phyloP scores from a whole-genome alignment of 2,113 vertebrate genomes.

The Diadophis punctatus region DNA sequence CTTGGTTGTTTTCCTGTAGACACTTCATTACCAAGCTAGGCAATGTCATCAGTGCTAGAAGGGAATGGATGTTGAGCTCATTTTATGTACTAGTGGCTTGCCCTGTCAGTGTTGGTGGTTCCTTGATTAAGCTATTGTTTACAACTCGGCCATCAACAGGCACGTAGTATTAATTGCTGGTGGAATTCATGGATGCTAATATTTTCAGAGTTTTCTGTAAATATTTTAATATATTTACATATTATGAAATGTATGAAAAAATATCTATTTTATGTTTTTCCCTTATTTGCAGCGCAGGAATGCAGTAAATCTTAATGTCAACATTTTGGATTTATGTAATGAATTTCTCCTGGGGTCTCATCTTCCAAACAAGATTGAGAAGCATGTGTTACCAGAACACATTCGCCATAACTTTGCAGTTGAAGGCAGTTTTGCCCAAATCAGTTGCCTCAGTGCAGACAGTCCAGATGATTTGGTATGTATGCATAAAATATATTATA shows the following conservation, averaged over 20 bases:
- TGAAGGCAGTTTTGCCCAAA: constrained; percentile 77
- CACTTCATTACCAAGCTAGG: background rate
- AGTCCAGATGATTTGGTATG: constrained; percentile 85
- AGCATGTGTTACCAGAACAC: constrained; percentile 78
- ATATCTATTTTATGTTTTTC: background rate
- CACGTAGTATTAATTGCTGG: background rate
- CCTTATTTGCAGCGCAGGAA: constrained; percentile 75
- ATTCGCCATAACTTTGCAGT: constrained; percentile 76
- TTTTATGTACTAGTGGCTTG: background rate
- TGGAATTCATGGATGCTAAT: background rate
- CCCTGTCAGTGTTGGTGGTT: background rate
- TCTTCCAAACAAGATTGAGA: constrained; percentile 85
- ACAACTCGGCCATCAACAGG: background rate
- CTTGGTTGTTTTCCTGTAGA: background rate
- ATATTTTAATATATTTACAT: background rate
- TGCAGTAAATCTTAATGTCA: constrained; percentile 86
- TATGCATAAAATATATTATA: background rate
- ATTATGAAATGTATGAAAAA: background rate
- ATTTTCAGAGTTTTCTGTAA: background rate
- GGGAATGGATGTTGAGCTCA: background rate
- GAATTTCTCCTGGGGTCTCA: constrained; percentile 84
- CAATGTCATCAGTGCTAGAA: background rate
- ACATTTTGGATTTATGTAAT: constrained; percentile 87
- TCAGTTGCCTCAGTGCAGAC: constrained; percentile 86
- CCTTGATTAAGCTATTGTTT: background rate